These are phyloP conservation scores for Carcharodon carcharias DNA, from an alignment of 2,797 vertebrate species.

Conservation along the genomic window DNA sequence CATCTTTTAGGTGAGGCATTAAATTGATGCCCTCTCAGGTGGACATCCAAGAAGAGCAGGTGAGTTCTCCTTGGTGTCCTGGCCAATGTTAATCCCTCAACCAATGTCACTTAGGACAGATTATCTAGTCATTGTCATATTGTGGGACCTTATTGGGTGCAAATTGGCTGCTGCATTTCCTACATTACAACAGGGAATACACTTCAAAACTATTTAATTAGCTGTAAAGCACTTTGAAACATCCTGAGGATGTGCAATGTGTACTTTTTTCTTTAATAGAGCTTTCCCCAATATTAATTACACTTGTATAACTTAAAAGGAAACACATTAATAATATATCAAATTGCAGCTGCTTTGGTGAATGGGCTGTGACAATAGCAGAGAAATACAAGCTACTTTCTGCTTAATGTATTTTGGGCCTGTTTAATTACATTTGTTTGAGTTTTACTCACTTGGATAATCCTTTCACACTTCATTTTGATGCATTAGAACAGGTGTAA, in stretches of 20 bases:
- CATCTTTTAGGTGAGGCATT: background rate
- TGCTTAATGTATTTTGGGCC: conserved; percentile 1
- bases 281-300: background rate
- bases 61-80: too few species aligned
- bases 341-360: background rate
- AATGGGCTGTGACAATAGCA: background rate
- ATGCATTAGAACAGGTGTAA: conserved; percentile 47
- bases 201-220: background rate
- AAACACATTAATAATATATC: background rate
- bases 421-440: conserved; percentile 40
- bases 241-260: background rate
- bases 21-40: background rate
- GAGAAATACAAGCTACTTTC: background rate
- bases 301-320: conserved; percentile 12
- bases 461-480: conserved; percentile 46
- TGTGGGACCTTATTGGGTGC: background rate
- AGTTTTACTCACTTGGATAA: conserved; percentile 34
- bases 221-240: background rate
- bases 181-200: background rate
- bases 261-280: background rate
- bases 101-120: background rate
- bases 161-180: background rate
- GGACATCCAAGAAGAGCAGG: too few species aligned
- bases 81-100: background rate
- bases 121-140: background rate